phyloP scores from a whole-genome alignment of 2,888 invertebrate species.

The Tipula confusa region DNA sequence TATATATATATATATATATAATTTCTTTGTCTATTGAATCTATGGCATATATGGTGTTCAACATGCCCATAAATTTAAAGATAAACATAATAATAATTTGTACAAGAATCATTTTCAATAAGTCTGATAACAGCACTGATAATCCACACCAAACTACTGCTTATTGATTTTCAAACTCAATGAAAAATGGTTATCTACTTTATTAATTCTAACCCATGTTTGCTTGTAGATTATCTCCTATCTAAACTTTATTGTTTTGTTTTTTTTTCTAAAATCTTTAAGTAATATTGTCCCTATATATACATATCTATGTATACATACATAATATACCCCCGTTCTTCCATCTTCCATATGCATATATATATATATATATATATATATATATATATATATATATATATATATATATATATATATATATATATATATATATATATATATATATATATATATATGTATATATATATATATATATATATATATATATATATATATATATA shows the following conservation, averaged over 20 bases:
- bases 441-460: not conserved
- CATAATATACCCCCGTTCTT: not conserved
- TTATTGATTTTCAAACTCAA: not conserved
- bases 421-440: not conserved
- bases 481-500: not conserved
- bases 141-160: not conserved
- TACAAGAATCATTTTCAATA: not conserved
- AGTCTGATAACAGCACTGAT: not conserved
- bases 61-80: not conserved
- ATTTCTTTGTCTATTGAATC: not conserved
- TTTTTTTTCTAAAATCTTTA: not conserved
- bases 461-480: not conserved
- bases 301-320: not conserved
- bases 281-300: not conserved
- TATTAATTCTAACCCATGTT: slow-evolving; percentile 25
- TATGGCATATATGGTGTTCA: not conserved
- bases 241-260: not conserved
- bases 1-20: too few species aligned
- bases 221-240: not conserved
- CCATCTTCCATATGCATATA: not conserved
- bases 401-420: not conserved
- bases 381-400: not conserved
- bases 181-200: not conserved
- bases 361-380: not conserved
- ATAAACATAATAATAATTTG: slow-evolving; percentile 3